phyloP scores from a whole-genome alignment of 2,113 vertebrate species.

The Axis porcinus region DNA sequence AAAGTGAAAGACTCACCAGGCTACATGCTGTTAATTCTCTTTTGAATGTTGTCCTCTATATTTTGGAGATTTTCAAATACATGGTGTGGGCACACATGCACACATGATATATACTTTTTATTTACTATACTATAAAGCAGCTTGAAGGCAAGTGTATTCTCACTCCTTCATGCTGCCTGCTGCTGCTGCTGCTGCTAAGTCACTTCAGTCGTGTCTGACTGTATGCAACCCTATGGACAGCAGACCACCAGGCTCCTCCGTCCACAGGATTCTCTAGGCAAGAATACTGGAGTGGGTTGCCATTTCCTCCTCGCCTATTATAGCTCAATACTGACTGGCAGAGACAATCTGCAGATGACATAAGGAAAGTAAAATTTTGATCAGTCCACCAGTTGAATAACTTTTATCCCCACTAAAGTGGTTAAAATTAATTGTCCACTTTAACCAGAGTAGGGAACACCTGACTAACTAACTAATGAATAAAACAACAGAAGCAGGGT shows the following conservation, averaged over 20 bases:
- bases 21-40: not conserved
- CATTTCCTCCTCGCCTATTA: not conserved
- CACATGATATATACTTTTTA: not conserved
- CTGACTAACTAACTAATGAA: not conserved
- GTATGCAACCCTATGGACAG: not conserved
- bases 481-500: not conserved
- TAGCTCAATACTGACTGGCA: not conserved
- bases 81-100: too few relatives aligned
- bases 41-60: not conserved
- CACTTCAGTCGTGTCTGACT: accelerated
- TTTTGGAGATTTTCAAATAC: not conserved
- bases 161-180: not conserved
- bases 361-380: not conserved
- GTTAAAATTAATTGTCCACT: not conserved
- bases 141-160: not conserved
- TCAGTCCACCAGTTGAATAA: not conserved
- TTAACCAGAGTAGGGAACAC: not conserved
- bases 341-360: not conserved
- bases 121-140: not conserved
- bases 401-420: not conserved
- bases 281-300: not conserved
- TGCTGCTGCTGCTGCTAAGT: not conserved
- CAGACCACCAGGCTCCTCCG: not conserved
- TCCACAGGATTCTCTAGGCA: not conserved
- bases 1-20: too few relatives aligned